Percentiles rank a stretch among this genome's conserved stretches.
These are phyloP conservation scores for Melanotaenia duboulayi DNA, from an alignment of 2,113 vertebrate species.

Conservation along the genomic window DNA sequence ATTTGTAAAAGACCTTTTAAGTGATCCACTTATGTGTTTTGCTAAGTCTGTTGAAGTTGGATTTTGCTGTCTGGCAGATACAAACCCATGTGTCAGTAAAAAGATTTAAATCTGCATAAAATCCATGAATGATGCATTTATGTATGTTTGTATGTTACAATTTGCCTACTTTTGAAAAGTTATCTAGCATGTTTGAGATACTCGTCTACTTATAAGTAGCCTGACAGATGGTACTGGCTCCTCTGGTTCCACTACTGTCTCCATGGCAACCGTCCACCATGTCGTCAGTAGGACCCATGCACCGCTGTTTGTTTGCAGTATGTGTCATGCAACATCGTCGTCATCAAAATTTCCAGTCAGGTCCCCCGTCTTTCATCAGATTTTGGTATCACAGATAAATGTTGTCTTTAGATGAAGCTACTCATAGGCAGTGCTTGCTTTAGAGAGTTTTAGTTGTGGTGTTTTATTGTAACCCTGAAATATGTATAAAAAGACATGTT, in stretches of 20 bases:
- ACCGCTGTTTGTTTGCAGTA: slow-evolving; percentile 35
- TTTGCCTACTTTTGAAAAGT: neutral
- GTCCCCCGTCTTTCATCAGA: slow-evolving; percentile 6
- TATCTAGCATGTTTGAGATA: neutral
- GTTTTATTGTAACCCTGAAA: too few species aligned
- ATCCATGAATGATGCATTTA: neutral
- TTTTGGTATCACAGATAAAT: neutral
- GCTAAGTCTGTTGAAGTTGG: neutral
- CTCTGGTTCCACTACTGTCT: slow-evolving; percentile 39
- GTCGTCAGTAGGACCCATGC: slow-evolving; percentile 32
- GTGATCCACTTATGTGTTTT: slow-evolving; percentile 34
- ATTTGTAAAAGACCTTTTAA: slow-evolving; percentile 42
- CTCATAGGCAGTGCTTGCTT: neutral
- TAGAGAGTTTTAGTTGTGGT: neutral
- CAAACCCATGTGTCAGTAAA: neutral
- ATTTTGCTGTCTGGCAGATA: neutral
- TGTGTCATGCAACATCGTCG: neutral
- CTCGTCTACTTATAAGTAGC: neutral
- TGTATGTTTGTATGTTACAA: neutral
- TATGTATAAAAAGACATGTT: neutral
- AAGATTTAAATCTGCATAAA: neutral
- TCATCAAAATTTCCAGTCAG: slow-evolving; percentile 4
- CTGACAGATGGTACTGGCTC: slow-evolving; percentile 23
- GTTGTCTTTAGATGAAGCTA: neutral
- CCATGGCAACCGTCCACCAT: slow-evolving; percentile 27